A percentile compares a stretch with the other conserved stretches of the same genome.
These are phyloP conservation scores for Venusia cambrica DNA, from an alignment of 2,888 invertebrate species.

Conservation along the genomic window DNA sequence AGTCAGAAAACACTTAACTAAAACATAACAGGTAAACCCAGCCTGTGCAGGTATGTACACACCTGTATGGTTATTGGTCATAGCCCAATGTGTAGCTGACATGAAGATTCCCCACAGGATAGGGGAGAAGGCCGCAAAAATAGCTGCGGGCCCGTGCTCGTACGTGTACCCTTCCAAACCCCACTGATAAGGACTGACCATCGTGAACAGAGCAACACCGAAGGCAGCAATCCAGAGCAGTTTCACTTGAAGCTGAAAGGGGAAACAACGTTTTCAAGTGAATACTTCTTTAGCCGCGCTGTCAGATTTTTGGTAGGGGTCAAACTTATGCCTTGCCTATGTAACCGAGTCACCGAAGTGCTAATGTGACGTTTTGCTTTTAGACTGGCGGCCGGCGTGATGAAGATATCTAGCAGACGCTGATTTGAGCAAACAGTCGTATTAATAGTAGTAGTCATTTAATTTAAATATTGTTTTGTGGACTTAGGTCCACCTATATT, in stretches of 20 bases:
- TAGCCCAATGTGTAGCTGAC: conserved; percentile 75
- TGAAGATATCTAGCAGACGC: too few species aligned
- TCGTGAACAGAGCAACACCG: conserved; percentile 58
- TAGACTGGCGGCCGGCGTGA: too few species aligned
- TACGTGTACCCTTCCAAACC: conserved; percentile 73
- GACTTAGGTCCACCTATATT: too few species aligned
- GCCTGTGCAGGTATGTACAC: conserved; percentile 76
- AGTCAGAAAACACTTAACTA: too few species aligned
- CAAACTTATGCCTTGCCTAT: too few species aligned
- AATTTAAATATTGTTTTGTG: too few species aligned
- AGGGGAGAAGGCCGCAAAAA: conserved; percentile 80
- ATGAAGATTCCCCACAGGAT: conserved; percentile 80
- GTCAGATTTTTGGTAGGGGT: too few species aligned
- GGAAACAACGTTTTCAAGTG: background rate
- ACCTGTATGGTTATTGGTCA: conserved; percentile 78
- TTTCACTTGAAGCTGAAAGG: conserved; percentile 55
- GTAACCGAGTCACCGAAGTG: too few species aligned
- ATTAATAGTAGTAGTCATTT: too few species aligned
- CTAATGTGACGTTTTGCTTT: too few species aligned
- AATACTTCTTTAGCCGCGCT: background rate
- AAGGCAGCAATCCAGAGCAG: conserved; percentile 64
- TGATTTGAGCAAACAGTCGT: too few species aligned
- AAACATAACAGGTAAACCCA: background rate
- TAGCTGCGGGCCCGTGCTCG: conserved; percentile 69
- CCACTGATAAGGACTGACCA: conserved; percentile 78